Base-by-base conservation (phyloP, 2,888 invertebrate species). In the Megaustenia siamemsis region DNA sequence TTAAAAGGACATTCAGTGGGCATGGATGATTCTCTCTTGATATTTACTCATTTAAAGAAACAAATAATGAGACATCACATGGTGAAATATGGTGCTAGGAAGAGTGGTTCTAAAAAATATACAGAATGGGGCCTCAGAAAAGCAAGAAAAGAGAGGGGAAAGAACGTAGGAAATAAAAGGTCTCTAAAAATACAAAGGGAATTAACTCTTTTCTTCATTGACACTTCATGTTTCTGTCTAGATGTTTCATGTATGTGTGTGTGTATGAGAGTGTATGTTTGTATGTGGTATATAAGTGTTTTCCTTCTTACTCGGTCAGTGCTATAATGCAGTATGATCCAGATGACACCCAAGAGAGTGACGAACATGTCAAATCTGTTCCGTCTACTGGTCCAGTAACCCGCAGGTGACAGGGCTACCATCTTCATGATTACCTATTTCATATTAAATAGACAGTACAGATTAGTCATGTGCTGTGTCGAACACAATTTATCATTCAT, bases 291-390 rank as follows among this genome's bases (percentile, higher is more conserved):
- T 71, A 15, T 24, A 40, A 0, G 1, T 71, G 38, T 40, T 28
- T 1, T n/a, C 40, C 6, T 40, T 82, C 87, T 87, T 73, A 90
- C 88, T 21, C 77, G n/a, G 12, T 66, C 79, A 89, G 97, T 95
- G 89, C 96, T 97, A 90, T 97, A 97, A 94, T 99, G 98, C 93
- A 99, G 96, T 91, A 98, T 96, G 89, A 98, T 97, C 99, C 99
- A 99, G 87, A 98, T 96, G 86, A 99, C 97, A 28, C 99, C 99
- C 81, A 98, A 96, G 84, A 98, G 96, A 15, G 99, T 99, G 86
- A 99, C 99, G 87, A 99, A 96, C 88, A 99, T 95, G 95, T 99
- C 99, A 94, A 99, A 98, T 92, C 99, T 96, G 95, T 99, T 99
- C 90, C 99, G 96, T 90, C 99, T 96, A 86, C 98, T 98, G 94